These are phyloP conservation scores for Mormoops blainvillei DNA, from an alignment of 2,113 vertebrate species.

Conservation along the genomic window DNA sequence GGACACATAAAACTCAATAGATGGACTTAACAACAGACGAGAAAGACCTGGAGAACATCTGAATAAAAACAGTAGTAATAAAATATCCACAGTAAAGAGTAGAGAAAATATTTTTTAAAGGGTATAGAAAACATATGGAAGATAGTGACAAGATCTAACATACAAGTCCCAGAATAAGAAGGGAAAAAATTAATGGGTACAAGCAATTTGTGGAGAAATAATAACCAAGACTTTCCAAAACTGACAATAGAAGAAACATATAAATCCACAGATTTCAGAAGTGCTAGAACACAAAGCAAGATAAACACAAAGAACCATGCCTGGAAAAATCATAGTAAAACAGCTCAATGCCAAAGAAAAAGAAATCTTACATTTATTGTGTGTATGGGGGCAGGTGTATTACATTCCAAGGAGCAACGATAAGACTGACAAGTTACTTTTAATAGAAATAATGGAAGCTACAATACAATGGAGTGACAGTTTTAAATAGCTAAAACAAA, in stretches of 20 bases:
- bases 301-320: not conserved
- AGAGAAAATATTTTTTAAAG: not conserved
- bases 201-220: not conserved
- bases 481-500: too few relatives aligned
- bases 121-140: not conserved
- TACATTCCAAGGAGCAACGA: not conserved
- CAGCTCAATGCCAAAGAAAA: not conserved
- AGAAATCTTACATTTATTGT: not conserved
- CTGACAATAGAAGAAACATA: not conserved
- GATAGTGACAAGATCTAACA: not conserved
- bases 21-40: not conserved
- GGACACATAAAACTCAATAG: not conserved
- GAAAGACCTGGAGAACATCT: not conserved
- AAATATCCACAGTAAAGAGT: not conserved
- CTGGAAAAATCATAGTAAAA: not conserved
- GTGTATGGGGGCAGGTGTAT: not conserved
- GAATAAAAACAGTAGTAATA: not conserved
- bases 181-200: not conserved
- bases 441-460: not conserved
- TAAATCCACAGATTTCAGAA: not conserved
- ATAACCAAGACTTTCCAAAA: not conserved
- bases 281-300: not conserved
- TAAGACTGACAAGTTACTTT: not conserved
- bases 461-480: not conserved
- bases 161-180: not conserved